These are phyloP conservation scores for Spilosoma lubricipeda DNA, from an alignment of 2,888 invertebrate species.

Conservation along the genomic window DNA sequence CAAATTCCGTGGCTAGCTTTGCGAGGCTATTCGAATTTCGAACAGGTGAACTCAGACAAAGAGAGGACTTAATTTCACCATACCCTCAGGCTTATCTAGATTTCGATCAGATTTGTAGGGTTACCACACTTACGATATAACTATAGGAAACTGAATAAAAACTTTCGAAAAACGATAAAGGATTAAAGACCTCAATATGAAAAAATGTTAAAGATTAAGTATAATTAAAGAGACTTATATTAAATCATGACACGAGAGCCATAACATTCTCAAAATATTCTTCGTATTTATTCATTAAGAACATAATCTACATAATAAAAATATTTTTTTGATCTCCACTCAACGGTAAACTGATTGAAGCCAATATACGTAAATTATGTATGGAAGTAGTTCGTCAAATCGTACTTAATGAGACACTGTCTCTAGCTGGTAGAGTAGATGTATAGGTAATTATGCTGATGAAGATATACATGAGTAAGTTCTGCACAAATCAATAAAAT, in stretches of 20 bases:
- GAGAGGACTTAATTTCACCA: slow-evolving; percentile 47
- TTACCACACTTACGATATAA: slow-evolving; percentile 14
- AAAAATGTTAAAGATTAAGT: too few species aligned
- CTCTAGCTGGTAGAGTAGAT: too few species aligned
- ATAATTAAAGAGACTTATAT: too few species aligned
- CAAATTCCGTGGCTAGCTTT: slow-evolving; percentile 29
- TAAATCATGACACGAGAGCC: too few species aligned
- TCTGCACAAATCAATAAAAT: too few species aligned
- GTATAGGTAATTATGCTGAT: too few species aligned
- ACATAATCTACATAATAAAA: not conserved
- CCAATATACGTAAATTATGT: not conserved
- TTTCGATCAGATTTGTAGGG: slow-evolving; percentile 34
- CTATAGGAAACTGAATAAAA: not conserved
- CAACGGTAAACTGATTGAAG: not conserved
- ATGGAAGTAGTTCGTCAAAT: not conserved
- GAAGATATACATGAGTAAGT: too few species aligned
- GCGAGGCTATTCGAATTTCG: slow-evolving; percentile 25
- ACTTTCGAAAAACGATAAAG: too few species aligned
- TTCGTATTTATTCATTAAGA: too few species aligned
- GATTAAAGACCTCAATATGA: not conserved
- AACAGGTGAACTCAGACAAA: slow-evolving; percentile 48
- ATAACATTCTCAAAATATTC: too few species aligned
- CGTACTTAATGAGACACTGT: too few species aligned
- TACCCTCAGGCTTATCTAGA: slow-evolving; percentile 48
- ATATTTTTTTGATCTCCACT: not conserved